Evolutionary conservation across 2,113 vertebrate species (phyloP).

Genomic region (Glareola pratincola): DNA sequence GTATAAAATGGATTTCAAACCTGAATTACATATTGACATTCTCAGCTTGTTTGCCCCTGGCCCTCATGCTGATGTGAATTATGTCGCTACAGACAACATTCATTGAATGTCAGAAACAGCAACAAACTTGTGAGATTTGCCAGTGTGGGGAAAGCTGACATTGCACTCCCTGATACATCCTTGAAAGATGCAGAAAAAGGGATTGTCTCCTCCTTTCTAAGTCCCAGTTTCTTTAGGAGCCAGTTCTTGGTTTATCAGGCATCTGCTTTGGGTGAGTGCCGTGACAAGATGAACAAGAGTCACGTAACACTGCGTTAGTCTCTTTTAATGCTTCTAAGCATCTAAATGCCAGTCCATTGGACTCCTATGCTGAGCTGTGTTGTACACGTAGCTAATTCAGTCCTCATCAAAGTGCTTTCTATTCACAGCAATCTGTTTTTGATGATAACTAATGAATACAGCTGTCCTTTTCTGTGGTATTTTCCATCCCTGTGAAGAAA

Average conservation of each 20-base stretch:
- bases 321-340: not conserved
- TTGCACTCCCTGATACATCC: not conserved
- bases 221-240: not conserved
- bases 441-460: not conserved
- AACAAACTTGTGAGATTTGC: not conserved
- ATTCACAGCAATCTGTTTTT: not conserved
- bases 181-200: not conserved
- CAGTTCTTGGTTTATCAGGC: not conserved
- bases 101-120: not conserved
- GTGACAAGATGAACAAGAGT: not conserved
- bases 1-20: not conserved
- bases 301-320: not conserved
- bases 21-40: not conserved
- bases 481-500: not conserved
- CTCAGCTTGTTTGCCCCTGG: not conserved
- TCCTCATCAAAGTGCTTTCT: not conserved
- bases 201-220: not conserved
- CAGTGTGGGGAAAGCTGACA: not conserved
- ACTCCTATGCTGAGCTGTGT: not conserved
- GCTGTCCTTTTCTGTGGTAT: not conserved
- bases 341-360: not conserved
- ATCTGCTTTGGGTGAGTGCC: not conserved
- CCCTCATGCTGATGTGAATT: not conserved
- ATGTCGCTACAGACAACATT: not conserved
- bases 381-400: not conserved